A percentile compares a stretch with the other conserved stretches of the same genome.
phyloP scores from a whole-genome alignment of 2,888 invertebrate genomes.

The Papilio gigon region DNA sequence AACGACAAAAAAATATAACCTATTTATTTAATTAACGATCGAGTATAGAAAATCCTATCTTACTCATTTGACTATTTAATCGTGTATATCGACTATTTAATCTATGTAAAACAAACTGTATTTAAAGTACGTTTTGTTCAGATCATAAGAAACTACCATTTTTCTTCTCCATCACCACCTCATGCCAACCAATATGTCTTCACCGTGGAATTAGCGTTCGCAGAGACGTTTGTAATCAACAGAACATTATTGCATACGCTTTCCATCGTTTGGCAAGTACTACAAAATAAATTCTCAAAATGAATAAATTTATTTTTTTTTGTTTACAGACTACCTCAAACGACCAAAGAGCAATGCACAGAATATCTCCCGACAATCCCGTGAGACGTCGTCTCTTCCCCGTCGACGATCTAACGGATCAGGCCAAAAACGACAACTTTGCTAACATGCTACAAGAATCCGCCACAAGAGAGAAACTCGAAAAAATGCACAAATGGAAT shows the following conservation, averaged over 20 bases:
- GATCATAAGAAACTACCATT: neutral
- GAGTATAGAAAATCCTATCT: too few species aligned
- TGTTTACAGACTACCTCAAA: conserved; percentile 61
- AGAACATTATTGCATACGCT: neutral
- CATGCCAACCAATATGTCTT: neutral
- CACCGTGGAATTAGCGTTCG: conserved; percentile 1
- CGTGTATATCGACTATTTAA: too few species aligned
- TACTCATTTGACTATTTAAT: too few species aligned
- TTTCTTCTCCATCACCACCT: conserved; percentile 28
- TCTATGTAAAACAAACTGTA: too few species aligned
- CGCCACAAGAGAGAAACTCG: conserved; percentile 49
- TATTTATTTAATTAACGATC: too few species aligned
- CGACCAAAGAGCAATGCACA: conserved; percentile 57
- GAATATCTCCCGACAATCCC: conserved; percentile 55
- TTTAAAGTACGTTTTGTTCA: too few species aligned
- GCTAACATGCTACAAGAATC: conserved; percentile 61
- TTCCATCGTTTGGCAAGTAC: conserved; percentile 19
- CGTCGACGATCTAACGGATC: conserved; percentile 56
- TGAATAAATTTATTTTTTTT: conserved; percentile 22
- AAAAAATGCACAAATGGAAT: conserved; percentile 76
- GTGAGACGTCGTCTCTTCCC: conserved; percentile 72
- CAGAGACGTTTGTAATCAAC: conserved; percentile 12
- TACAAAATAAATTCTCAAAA: neutral
- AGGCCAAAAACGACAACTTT: conserved; percentile 60
- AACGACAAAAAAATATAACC: too few species aligned